Conservation (phyloP, 2,888 invertebrate species). For the Peribatodes rhomboidaria region DNA sequence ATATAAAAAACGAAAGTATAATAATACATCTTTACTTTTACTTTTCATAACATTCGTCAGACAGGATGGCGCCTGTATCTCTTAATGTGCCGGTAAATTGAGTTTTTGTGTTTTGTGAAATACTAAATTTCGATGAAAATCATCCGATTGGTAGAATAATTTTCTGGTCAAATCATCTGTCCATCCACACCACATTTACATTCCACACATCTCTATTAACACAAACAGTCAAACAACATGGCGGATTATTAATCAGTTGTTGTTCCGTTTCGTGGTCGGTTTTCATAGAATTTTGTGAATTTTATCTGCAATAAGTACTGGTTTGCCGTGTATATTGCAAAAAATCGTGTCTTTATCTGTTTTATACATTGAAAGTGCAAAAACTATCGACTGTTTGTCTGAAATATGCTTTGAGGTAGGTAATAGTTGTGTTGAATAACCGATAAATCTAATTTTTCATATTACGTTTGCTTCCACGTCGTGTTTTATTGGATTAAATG, state of each 20-base stretch:
- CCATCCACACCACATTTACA: constrained; percentile 3
- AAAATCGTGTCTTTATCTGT: constrained; percentile 14
- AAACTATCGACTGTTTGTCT: constrained; percentile 14
- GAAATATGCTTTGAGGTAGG: constrained; percentile 52
- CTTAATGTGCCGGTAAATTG: too few species aligned
- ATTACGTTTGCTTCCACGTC: constrained; percentile 65
- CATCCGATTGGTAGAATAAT: too few species aligned
- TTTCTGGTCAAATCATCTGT: background rate
- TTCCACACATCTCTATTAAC: constrained; percentile 37
- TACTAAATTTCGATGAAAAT: too few species aligned
- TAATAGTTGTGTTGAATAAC: constrained; percentile 57
- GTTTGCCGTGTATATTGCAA: constrained; percentile 30
- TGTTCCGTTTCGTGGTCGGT: constrained; percentile 49
- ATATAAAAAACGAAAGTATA: too few species aligned
- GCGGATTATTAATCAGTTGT: constrained; percentile 74
- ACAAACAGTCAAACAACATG: constrained; percentile 83
- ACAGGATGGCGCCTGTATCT: too few species aligned
- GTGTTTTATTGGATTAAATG: constrained; percentile 63
- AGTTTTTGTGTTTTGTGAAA: too few species aligned
- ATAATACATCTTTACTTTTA: too few species aligned
- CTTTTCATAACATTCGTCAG: too few species aligned
- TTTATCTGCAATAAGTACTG: constrained; percentile 37
- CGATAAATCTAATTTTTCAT: constrained; percentile 60
- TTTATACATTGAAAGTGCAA: constrained; percentile 15
- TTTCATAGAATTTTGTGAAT: constrained; percentile 48